Evolutionary conservation across 1,140 invertebrate genomes (phyloP).

Genomic region (Orius laevigatus): DNA sequence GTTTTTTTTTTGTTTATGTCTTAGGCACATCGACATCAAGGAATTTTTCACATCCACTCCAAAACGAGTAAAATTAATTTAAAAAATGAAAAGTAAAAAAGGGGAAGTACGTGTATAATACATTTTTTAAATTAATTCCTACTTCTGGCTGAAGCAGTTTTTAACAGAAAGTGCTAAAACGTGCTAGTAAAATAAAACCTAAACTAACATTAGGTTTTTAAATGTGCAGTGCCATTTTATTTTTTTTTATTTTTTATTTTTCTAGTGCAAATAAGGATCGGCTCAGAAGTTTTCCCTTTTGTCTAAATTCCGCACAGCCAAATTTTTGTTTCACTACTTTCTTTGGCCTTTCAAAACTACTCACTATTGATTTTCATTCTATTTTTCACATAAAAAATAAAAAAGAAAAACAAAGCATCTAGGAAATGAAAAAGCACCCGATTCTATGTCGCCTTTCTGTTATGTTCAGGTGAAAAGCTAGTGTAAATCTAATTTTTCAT

Average conservation of each 20-base stretch:
- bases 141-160: constrained; percentile 1
- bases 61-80: no score
- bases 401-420: not conserved
- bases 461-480: constrained; percentile 3
- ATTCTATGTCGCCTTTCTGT: not conserved
- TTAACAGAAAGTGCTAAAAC: no score
- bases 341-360: constrained; percentile 6
- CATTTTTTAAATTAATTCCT: not conserved
- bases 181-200: no score
- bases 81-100: no score
- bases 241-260: no score
- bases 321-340: constrained; percentile 4
- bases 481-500: not conserved
- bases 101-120: no score
- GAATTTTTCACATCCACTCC: no score
- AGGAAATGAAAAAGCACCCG: not conserved
- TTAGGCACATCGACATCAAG: no score
- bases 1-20: no score
- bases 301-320: constrained; percentile 8
- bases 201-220: not conserved
- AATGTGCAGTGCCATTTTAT: not conserved
- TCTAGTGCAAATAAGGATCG: not conserved
- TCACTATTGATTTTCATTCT: not conserved
- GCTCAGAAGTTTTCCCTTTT: not conserved
- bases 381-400: not conserved